Evolutionary conservation across 2,113 vertebrate genomes (phyloP).

Genomic region (Labeo rohita): DNA sequence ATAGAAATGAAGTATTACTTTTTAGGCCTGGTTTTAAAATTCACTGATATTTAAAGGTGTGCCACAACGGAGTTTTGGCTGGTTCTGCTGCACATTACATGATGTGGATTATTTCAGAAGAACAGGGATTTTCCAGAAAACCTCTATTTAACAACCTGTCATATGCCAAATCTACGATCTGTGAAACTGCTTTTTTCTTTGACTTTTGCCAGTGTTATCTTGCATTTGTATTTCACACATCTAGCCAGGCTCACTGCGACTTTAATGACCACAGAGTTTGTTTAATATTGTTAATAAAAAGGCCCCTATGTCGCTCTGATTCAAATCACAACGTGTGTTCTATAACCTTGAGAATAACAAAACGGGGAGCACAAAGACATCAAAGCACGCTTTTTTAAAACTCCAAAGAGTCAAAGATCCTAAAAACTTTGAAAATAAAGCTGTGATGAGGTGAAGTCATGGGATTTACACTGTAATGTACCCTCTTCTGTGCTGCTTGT

Average conservation of each 20-base stretch:
- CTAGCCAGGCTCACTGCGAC: background rate
- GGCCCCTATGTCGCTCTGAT: background rate
- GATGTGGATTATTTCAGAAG: background rate
- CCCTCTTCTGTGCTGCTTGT: background rate
- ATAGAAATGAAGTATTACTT: background rate
- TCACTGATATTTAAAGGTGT: too few relatives aligned
- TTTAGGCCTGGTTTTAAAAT: background rate
- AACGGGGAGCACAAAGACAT: background rate
- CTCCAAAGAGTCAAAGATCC: background rate
- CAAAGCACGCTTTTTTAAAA: background rate
- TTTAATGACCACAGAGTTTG: background rate
- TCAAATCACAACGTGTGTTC: background rate
- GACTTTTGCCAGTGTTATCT: background rate
- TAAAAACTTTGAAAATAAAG: background rate
- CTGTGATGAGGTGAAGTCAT: background rate
- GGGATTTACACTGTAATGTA: background rate
- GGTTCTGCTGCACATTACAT: background rate
- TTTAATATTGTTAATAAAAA: slow-evolving; percentile 22
- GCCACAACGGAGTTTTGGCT: too few relatives aligned
- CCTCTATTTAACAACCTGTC: background rate
- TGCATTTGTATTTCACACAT: background rate
- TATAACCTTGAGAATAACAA: background rate
- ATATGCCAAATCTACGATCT: background rate
- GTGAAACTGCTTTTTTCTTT: background rate
- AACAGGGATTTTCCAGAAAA: background rate